Conservation (phyloP, 2,113 vertebrate species). For the Hyperopisus bebe region DNA sequence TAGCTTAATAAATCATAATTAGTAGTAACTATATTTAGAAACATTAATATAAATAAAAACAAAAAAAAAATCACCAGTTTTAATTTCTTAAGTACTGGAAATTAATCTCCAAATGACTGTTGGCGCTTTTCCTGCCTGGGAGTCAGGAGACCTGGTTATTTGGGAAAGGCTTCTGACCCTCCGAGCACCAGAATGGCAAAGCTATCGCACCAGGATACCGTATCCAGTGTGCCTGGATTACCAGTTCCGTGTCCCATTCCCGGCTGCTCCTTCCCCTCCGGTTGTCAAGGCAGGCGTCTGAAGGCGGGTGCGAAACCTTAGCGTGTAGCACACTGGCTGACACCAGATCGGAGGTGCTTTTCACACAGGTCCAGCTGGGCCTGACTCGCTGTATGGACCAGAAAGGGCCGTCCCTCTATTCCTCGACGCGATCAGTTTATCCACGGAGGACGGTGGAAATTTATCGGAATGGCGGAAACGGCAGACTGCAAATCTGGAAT, state of each 20-base stretch:
- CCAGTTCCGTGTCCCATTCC: neutral
- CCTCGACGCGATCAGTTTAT: neutral
- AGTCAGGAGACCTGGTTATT: neutral
- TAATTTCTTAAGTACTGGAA: neutral
- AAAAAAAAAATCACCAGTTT: neutral
- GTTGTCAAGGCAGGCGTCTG: neutral
- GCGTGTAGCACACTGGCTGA: neutral
- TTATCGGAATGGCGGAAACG: neutral
- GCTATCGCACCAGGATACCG: neutral
- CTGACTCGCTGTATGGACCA: neutral
- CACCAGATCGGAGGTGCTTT: neutral
- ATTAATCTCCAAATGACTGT: neutral
- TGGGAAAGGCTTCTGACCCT: neutral
- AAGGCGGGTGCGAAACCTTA: neutral
- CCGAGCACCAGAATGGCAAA: neutral
- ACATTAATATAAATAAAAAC: neutral
- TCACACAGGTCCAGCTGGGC: neutral
- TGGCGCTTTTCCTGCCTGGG: neutral
- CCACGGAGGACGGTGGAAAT: neutral
- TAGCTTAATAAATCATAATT: neutral
- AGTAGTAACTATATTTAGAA: neutral
- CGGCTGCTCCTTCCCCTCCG: neutral
- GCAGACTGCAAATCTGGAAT: neutral
- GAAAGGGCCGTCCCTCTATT: neutral
- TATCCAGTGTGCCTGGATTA: neutral